A percentile compares a stretch with the other conserved stretches of the same genome.
These are phyloP conservation scores for Terrapene triunguis DNA, from an alignment of 2,113 vertebrate genomes.

Conservation along the genomic window DNA sequence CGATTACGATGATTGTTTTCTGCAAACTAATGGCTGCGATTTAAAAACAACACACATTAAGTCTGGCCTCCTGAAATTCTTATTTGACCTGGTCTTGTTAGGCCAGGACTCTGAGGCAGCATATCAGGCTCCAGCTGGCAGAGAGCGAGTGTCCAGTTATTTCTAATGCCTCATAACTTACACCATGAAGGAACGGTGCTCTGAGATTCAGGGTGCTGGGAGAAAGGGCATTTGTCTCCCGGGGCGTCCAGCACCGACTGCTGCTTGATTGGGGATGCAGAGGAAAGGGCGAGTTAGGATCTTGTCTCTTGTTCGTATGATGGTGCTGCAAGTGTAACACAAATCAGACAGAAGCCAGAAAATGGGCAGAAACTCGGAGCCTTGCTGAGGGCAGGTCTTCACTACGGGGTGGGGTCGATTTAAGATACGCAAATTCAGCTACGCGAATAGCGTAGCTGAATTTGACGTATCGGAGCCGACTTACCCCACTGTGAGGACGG, in stretches of 20 bases:
- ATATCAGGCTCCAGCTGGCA: slow-evolving; percentile 31
- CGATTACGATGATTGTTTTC: neutral
- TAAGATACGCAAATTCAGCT: too few relatives aligned
- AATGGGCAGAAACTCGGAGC: fast-evolving
- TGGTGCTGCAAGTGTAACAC: neutral
- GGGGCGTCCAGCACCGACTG: neutral
- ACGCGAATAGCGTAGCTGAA: too few relatives aligned
- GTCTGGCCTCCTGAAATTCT: slow-evolving; percentile 51
- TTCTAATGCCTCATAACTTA: slow-evolving; percentile 57
- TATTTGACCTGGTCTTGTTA: slow-evolving; percentile 42
- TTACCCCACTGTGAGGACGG: too few relatives aligned
- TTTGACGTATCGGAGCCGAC: too few relatives aligned
- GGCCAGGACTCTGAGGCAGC: neutral
- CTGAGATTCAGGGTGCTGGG: neutral
- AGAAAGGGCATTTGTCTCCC: neutral
- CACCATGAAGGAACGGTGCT: neutral
- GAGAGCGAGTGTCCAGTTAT: slow-evolving; percentile 54
- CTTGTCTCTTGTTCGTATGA: neutral
- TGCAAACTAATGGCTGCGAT: neutral
- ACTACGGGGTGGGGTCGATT: too few relatives aligned
- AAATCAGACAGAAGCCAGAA: neutral
- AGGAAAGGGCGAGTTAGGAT: neutral
- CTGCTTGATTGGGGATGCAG: neutral
- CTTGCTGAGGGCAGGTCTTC: too few relatives aligned
- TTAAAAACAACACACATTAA: neutral